phyloP scores from a whole-genome alignment of 2,113 vertebrate genomes.

The Paramormyrops kingsleyae region DNA sequence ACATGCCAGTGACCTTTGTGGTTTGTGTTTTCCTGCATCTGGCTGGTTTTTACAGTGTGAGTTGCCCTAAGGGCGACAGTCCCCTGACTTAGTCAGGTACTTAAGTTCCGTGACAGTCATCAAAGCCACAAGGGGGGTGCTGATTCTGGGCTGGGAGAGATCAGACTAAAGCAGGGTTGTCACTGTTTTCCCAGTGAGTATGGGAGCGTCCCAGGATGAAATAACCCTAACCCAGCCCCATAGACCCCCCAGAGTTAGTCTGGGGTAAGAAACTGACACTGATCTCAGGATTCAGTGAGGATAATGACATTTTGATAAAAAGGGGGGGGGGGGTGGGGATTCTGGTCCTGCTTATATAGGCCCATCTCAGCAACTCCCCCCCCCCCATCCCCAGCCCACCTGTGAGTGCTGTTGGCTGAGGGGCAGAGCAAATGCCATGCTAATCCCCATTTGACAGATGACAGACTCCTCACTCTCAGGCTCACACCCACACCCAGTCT shows the following conservation, averaged over 20 bases:
- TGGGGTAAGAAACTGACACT: background rate
- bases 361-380: background rate
- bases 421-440: constrained; percentile 41
- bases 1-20: background rate
- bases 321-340: background rate
- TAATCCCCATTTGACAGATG: constrained; percentile 41
- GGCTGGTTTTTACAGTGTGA: background rate
- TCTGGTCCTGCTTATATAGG: background rate
- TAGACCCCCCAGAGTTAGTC: background rate
- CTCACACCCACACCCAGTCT: constrained; percentile 32
- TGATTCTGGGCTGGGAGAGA: background rate
- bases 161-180: background rate
- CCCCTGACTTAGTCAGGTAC: background rate
- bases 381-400: background rate
- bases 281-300: background rate
- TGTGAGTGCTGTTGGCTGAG: constrained; percentile 21
- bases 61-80: background rate
- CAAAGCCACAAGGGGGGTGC: background rate
- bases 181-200: background rate
- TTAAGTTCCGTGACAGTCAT: background rate
- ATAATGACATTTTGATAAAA: background rate
- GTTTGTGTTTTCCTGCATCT: background rate
- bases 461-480: constrained; percentile 38
- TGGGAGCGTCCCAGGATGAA: background rate
- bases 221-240: background rate